phyloP scores from a whole-genome alignment of 2,113 vertebrate genomes.

The Halichoeres trimaculatus region DNA sequence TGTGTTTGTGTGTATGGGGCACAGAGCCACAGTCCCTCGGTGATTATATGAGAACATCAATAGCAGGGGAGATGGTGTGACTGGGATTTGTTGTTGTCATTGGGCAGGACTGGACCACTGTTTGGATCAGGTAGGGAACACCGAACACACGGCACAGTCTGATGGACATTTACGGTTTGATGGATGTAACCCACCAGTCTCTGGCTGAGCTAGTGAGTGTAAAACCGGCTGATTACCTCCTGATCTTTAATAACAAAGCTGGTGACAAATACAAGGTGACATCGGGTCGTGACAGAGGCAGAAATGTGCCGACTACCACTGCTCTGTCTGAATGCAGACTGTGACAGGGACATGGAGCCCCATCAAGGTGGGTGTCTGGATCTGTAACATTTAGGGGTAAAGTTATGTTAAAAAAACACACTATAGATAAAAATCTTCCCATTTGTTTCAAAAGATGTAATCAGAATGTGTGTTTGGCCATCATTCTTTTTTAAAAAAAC shows the following conservation, averaged over 20 bases:
- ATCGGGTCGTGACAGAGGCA: conserved; percentile 5
- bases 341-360: conserved; percentile 17
- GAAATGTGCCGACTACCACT: conserved; percentile 56
- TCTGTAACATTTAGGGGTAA: background rate
- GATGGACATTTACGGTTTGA: conserved; percentile 6
- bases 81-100: conserved; percentile 39
- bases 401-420: background rate
- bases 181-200: background rate
- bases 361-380: conserved; percentile 40
- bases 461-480: background rate
- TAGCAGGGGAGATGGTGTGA: conserved; percentile 55
- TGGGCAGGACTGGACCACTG: conserved; percentile 26
- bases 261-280: background rate
- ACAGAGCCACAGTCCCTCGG: conserved; percentile 22
- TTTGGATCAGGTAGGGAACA: conserved; percentile 47
- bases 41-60: conserved; percentile 42
- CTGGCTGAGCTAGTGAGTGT: background rate
- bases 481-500: background rate
- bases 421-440: background rate
- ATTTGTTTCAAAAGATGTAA: background rate
- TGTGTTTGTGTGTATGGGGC: conserved; percentile 33
- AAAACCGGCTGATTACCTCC: background rate
- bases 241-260: background rate
- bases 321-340: conserved; percentile 36
- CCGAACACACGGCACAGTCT: background rate